Evolutionary conservation across 2,113 vertebrate species (phyloP).

Genomic region (Pampusana beccarii): DNA sequence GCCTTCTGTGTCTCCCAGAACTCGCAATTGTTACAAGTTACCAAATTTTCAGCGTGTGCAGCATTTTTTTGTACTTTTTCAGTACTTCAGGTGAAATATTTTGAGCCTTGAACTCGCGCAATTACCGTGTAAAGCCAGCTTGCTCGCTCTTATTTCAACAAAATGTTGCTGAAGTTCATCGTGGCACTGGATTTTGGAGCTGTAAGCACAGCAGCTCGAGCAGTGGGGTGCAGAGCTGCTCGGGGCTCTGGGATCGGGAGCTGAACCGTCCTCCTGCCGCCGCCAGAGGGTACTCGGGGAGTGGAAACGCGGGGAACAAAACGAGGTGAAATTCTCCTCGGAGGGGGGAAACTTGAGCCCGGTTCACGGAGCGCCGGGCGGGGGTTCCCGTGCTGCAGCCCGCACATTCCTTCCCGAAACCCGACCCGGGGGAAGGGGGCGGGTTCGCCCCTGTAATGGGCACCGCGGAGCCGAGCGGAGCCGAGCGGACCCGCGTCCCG

Average conservation of each 20-base stretch:
- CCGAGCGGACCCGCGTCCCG: no score
- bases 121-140: fast-evolving
- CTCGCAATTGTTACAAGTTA: fast-evolving
- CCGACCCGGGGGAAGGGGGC: no score
- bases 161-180: fast-evolving
- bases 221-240: background rate
- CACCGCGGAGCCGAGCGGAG: no score
- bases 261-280: background rate
- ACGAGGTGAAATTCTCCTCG: background rate
- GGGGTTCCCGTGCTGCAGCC: background rate
- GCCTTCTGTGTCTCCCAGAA: background rate
- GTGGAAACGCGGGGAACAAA: slow-evolving; percentile 24
- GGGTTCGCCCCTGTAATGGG: background rate
- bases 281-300: slow-evolving; percentile 66
- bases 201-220: fast-evolving
- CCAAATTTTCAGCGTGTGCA: fast-evolving
- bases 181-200: fast-evolving
- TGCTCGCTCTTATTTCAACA: fast-evolving
- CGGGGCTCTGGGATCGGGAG: background rate
- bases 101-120: fast-evolving
- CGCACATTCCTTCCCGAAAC: background rate
- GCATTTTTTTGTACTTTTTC: background rate
- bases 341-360: background rate
- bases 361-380: background rate
- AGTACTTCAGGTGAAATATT: fast-evolving